Evolutionary conservation across 2,113 vertebrate species (phyloP).

Genomic region (Symphodus melops): DNA sequence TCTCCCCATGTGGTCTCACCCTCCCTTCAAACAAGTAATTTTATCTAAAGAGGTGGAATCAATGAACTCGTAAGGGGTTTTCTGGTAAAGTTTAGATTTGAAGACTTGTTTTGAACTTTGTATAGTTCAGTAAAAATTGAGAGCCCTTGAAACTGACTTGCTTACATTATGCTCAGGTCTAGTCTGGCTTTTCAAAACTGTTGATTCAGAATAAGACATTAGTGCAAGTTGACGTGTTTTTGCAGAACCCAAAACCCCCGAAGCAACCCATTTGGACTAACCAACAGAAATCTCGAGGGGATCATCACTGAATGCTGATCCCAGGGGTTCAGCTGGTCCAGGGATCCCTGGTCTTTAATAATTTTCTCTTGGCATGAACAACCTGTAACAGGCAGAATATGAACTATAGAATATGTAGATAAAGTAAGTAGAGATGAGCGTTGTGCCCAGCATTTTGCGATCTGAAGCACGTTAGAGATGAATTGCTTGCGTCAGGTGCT

Average conservation of each 20-base stretch:
- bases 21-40: no score
- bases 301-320: conserved; percentile 54
- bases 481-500: conserved; percentile 42
- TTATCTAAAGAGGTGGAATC: no score
- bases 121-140: conserved; percentile 44
- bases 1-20: no score
- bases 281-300: conserved; percentile 34
- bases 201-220: neutral
- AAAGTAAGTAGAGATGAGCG: conserved; percentile 17
- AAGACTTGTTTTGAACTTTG: neutral
- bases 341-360: conserved; percentile 47
- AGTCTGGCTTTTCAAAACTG: neutral
- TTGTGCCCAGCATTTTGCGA: conserved; percentile 33
- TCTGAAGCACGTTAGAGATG: conserved; percentile 30
- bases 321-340: conserved; percentile 44
- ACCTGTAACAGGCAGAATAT: conserved; percentile 63
- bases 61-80: no score
- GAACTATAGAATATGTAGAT: conserved; percentile 34
- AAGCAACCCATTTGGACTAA: conserved; percentile 33
- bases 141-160: neutral
- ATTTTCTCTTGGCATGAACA: conserved; percentile 46
- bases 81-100: no score
- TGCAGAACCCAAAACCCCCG: conserved; percentile 20
- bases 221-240: neutral
- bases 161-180: no score